phyloP scores from a whole-genome alignment of 2,797 vertebrate genomes.

The Apodemus agrarius region DNA sequence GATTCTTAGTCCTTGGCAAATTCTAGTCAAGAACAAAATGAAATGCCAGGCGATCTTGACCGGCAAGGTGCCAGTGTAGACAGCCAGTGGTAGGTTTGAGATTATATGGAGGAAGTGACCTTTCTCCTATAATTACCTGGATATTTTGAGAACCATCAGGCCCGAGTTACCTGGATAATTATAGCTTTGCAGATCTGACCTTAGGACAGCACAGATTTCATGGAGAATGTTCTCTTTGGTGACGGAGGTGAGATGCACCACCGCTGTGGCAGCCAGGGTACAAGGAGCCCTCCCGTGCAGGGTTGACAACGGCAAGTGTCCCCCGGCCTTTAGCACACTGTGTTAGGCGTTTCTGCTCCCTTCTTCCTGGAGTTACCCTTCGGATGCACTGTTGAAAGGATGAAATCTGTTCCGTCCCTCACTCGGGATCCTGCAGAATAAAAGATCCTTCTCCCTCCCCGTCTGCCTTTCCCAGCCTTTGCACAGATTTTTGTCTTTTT shows the following conservation, averaged over 20 bases:
- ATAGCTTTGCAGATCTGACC: conserved; percentile 73
- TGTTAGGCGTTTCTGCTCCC: neutral
- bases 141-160: conserved; percentile 78
- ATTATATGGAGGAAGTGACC: conserved; percentile 74
- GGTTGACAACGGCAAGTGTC: neutral
- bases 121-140: conserved; percentile 80
- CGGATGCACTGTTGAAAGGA: neutral
- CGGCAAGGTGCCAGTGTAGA: conserved; percentile 74
- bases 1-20: conserved; percentile 63
- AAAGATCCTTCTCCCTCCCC: neutral
- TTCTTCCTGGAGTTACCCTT: neutral
- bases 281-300: neutral
- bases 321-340: neutral
- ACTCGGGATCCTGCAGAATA: conserved; percentile 17
- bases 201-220: conserved; percentile 67
- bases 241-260: neutral
- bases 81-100: conserved; percentile 60
- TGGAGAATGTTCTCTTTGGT: conserved; percentile 29
- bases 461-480: conserved; percentile 15
- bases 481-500: neutral
- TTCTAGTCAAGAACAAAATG: conserved; percentile 43
- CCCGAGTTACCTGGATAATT: conserved; percentile 77
- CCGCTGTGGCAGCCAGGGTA: neutral
- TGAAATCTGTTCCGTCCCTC: neutral
- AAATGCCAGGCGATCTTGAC: conserved; percentile 65